Conservation (phyloP, 2,797 vertebrate species). For the Australoheros facetus region DNA sequence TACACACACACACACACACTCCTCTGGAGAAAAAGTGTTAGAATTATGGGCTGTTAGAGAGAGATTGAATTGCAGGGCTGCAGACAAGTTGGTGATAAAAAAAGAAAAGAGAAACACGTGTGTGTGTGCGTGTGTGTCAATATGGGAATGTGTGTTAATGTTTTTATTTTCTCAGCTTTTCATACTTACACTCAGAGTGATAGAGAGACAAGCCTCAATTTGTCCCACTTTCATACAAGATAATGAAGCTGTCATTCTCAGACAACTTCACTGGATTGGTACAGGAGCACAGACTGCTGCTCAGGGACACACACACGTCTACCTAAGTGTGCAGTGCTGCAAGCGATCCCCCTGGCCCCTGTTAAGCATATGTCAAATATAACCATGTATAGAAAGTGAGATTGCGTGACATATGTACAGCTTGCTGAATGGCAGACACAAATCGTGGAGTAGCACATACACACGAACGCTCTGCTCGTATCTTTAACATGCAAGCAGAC, state of each 20-base stretch:
- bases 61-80: slow-evolving; percentile 57
- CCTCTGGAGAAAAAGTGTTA: slow-evolving; percentile 52
- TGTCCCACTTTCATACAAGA: slow-evolving; percentile 98
- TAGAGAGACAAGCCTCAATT: slow-evolving; percentile 94
- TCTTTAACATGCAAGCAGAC: slow-evolving; percentile 77
- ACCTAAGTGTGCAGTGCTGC: slow-evolving; percentile 40
- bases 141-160: slow-evolving; percentile 9
- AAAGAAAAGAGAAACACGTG: background rate
- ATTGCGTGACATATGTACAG: slow-evolving; percentile 73
- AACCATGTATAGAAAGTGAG: slow-evolving; percentile 76
- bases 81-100: slow-evolving; percentile 9
- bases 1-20: slow-evolving; percentile 13
- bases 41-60: slow-evolving; percentile 73
- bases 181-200: slow-evolving; percentile 55
- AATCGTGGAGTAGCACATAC: slow-evolving; percentile 38
- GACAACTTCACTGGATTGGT: slow-evolving; percentile 95
- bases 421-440: slow-evolving; percentile 70
- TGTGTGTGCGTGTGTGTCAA: slow-evolving; percentile 3
- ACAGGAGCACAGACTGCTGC: slow-evolving; percentile 83
- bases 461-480: slow-evolving; percentile 45
- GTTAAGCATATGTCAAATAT: slow-evolving; percentile 85
- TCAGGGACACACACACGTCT: slow-evolving; percentile 47
- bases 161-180: slow-evolving; percentile 37
- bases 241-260: slow-evolving; percentile 99
- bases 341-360: slow-evolving; percentile 61